phyloP scores from a whole-genome alignment of 2,113 vertebrate species.

The Silurus asotus region DNA sequence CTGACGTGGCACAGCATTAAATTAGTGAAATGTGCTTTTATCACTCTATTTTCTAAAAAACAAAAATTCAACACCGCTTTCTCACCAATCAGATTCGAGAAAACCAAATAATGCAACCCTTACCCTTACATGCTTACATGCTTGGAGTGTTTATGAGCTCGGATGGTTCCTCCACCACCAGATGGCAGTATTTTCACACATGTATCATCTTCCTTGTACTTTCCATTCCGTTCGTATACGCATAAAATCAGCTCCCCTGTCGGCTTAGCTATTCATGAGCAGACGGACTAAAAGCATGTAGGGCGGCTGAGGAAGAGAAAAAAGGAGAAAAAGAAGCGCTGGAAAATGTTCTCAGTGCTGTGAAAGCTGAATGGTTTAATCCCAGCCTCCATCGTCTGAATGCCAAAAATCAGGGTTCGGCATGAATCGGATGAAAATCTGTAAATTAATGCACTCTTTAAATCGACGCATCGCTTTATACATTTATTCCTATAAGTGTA shows the following conservation, averaged over 20 bases:
- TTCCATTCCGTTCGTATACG: slow-evolving; percentile 37
- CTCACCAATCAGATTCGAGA: background rate
- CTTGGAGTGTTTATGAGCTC: background rate
- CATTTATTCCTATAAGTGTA: background rate
- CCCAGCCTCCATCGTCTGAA: slow-evolving; percentile 6
- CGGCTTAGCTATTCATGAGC: slow-evolving; percentile 44
- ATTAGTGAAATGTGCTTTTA: background rate
- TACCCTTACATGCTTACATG: too few species aligned
- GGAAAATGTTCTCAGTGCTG: slow-evolving; percentile 19
- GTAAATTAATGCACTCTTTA: slow-evolving; percentile 23
- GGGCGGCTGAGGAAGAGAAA: slow-evolving; percentile 17
- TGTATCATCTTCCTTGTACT: background rate
- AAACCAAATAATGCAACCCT: too few species aligned
- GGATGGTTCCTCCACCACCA: slow-evolving; percentile 19
- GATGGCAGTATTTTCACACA: slow-evolving; percentile 51
- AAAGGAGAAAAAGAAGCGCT: slow-evolving; percentile 13
- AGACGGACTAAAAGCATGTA: slow-evolving; percentile 22
- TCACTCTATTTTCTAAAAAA: too few species aligned
- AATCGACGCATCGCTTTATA: background rate
- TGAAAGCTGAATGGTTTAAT: slow-evolving; percentile 40
- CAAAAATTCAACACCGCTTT: background rate
- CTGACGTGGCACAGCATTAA: too few species aligned
- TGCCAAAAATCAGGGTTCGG: slow-evolving; percentile 23
- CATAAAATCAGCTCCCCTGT: slow-evolving; percentile 24
- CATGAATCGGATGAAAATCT: slow-evolving; percentile 1